Conservation (phyloP, 2,888 invertebrate species). For the Troides aeacus region DNA sequence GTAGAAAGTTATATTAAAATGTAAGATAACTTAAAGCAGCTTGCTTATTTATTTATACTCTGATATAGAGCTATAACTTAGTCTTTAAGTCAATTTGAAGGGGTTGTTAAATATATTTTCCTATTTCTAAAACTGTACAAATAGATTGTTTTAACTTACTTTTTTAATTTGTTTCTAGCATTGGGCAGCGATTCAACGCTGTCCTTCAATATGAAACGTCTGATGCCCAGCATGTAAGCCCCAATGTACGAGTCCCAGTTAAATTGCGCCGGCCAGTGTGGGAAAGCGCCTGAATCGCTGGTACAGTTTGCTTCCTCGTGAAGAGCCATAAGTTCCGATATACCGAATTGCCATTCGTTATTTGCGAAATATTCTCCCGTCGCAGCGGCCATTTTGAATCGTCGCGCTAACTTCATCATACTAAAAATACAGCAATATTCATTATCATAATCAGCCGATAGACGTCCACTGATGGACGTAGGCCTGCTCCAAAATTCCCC, state of each 20-base stretch:
- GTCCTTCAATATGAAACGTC: constrained; percentile 90
- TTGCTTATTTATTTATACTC: no score
- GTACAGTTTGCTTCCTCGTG: constrained; percentile 72
- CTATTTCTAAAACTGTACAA: neutral
- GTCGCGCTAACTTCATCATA: constrained; percentile 90
- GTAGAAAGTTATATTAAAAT: no score
- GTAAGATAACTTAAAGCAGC: no score
- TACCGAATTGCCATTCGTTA: constrained; percentile 90
- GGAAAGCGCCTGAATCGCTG: constrained; percentile 81
- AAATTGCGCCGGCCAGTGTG: constrained; percentile 81
- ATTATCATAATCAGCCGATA: no score
- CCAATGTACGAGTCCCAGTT: constrained; percentile 90
- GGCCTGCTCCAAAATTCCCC: no score
- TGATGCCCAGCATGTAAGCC: constrained; percentile 90
- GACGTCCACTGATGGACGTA: no score
- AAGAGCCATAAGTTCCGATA: constrained; percentile 81
- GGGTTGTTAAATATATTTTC: neutral
- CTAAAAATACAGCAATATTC: constrained; percentile 58
- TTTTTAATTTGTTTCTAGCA: constrained; percentile 83
- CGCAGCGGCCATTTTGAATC: constrained; percentile 87
- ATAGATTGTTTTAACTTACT: constrained; percentile 59
- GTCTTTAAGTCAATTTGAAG: neutral
- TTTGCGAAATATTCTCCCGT: constrained; percentile 92
- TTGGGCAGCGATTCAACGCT: constrained; percentile 81
- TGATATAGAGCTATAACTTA: no score